Percentiles rank a stretch among this genome's conserved stretches.
Evolutionary conservation across 2,888 invertebrate genomes (phyloP).

Genomic region (Drosophila imparisetae): DNA sequence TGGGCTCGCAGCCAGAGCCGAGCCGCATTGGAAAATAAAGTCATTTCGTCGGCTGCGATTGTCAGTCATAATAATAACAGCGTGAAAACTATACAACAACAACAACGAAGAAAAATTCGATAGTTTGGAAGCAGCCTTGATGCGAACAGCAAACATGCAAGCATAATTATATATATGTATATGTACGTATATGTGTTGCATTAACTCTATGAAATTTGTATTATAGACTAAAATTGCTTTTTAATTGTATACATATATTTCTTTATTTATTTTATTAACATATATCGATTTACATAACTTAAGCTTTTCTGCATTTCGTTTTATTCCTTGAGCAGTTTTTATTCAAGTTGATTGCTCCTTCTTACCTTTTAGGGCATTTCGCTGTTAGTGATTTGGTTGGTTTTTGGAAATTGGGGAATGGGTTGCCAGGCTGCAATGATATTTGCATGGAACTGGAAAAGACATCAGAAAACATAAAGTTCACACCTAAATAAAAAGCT

Average conservation of each 20-base stretch:
- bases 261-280: neutral
- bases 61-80: conserved; percentile 22
- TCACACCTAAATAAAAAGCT: neutral
- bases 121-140: neutral
- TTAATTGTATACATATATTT: neutral
- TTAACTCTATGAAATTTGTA: neutral
- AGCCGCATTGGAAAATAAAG: conserved; percentile 63
- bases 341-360: neutral
- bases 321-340: neutral
- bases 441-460: neutral
- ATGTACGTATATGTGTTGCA: neutral
- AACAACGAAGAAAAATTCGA: neutral
- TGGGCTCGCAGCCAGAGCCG: conserved; percentile 3
- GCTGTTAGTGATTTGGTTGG: neutral
- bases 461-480: neutral
- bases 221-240: neutral
- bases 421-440: neutral
- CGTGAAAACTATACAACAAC: conserved; percentile 11
- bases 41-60: conserved; percentile 53
- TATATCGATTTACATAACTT: neutral
- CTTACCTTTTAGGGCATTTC: neutral
- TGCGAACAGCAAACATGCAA: neutral
- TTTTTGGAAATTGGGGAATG: neutral
- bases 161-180: neutral
- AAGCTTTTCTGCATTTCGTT: neutral